Conservation (phyloP, 2,797 vertebrate genomes). For the Tauraco hartlaubi region DNA sequence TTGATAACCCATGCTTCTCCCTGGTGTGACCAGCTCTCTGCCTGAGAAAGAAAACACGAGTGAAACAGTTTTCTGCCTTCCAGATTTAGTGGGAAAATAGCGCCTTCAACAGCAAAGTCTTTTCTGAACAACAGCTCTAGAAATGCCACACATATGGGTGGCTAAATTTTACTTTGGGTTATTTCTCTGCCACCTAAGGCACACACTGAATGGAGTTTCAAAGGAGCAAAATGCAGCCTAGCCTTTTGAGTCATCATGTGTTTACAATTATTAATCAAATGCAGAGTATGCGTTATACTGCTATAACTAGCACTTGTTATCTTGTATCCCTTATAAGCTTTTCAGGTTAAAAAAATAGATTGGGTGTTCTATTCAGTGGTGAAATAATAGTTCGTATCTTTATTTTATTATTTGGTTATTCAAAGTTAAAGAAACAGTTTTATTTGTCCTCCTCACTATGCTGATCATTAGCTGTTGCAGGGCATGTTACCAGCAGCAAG, state of each 20-base stretch:
- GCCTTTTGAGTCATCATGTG: background rate
- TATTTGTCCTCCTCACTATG: background rate
- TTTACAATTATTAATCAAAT: background rate
- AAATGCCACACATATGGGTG: background rate
- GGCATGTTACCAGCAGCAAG: background rate
- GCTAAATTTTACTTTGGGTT: slow-evolving; percentile 3
- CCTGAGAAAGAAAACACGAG: background rate
- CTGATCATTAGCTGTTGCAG: background rate
- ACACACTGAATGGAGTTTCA: background rate
- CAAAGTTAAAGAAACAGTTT: background rate
- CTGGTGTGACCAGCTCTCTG: background rate
- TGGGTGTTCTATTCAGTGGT: background rate
- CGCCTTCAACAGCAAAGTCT: slow-evolving; percentile 2
- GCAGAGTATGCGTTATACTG: background rate
- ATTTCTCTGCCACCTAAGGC: background rate
- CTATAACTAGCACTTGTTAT: background rate
- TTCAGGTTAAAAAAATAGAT: background rate
- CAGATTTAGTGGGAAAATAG: slow-evolving; percentile 42
- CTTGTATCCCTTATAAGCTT: background rate
- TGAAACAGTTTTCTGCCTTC: slow-evolving; percentile 6
- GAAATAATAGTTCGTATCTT: background rate
- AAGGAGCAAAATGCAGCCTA: background rate
- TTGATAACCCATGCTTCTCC: background rate
- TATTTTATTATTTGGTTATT: background rate
- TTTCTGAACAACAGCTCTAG: background rate